Percentiles rank a stretch among this genome's conserved stretches.
These are phyloP conservation scores for Notechis scutatus DNA, from an alignment of 2,113 vertebrate species.

Conservation along the genomic window DNA sequence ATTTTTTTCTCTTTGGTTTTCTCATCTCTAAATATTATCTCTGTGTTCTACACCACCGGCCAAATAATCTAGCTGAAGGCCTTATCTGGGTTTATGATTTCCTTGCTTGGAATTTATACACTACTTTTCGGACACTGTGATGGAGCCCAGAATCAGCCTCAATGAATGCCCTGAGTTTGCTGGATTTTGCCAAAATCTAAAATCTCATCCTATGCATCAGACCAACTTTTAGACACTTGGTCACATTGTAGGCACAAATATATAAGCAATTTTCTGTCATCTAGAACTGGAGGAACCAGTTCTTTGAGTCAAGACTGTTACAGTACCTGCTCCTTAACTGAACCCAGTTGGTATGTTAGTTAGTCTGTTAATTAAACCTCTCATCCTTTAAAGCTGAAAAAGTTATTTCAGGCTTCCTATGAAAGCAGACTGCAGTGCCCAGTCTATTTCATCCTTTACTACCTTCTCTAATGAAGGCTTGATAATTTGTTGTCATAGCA, in stretches of 20 bases:
- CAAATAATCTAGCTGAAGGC: neutral
- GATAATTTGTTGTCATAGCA: slow-evolving; percentile 12
- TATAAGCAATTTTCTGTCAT: neutral
- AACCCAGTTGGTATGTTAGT: neutral
- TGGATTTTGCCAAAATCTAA: neutral
- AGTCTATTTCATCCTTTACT: neutral
- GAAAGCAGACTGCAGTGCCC: neutral
- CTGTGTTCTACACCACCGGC: neutral
- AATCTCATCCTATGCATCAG: neutral
- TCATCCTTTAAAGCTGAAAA: neutral
- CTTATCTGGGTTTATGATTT: neutral
- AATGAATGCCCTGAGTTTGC: neutral
- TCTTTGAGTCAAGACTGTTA: neutral
- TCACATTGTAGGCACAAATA: neutral
- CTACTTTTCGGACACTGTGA: neutral
- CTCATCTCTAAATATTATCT: neutral
- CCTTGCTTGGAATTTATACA: neutral
- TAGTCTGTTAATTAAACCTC: neutral
- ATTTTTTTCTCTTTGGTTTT: neutral
- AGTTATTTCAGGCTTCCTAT: neutral
- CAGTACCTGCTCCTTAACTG: neutral
- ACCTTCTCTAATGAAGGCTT: neutral
- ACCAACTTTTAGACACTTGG: neutral
- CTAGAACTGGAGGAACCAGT: neutral
- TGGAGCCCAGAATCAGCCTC: neutral